Evolutionary conservation across 2,888 invertebrate genomes (phyloP).

Genomic region (Morpho achilles): DNA sequence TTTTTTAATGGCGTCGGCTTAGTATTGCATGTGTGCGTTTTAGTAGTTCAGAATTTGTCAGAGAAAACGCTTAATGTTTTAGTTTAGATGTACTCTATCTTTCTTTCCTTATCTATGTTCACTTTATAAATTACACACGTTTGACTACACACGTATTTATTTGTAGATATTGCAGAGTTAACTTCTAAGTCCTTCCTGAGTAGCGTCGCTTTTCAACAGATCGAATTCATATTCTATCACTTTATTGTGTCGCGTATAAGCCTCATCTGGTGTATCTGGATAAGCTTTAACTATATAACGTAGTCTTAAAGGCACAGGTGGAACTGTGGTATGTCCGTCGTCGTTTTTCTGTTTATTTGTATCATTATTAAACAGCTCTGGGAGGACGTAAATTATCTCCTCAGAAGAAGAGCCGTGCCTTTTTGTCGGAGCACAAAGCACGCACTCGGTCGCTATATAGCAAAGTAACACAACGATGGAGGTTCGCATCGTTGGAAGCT

Average conservation of each 20-base stretch:
- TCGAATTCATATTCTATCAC: constrained; percentile 22
- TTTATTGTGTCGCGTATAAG: background rate
- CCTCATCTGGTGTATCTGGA: background rate
- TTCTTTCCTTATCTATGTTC: too few species aligned
- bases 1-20: too few species aligned
- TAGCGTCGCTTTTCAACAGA: constrained; percentile 14
- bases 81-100: too few species aligned
- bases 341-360: background rate
- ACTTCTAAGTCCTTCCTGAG: background rate
- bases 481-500: constrained; percentile 25
- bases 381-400: constrained; percentile 4
- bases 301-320: constrained; percentile 2
- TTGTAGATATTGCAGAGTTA: too few species aligned
- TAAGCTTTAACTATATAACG: constrained; percentile 10
- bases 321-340: background rate
- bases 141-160: too few species aligned
- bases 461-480: constrained; percentile 13
- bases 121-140: too few species aligned
- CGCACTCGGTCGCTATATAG: constrained; percentile 17
- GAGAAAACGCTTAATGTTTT: too few species aligned
- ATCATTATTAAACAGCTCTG: background rate
- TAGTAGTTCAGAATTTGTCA: too few species aligned
- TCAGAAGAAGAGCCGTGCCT: background rate
- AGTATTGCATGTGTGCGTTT: too few species aligned
- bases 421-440: constrained; percentile 5